Evolutionary conservation across 1,140 invertebrate genomes (phyloP).

Genomic region (Sitodiplosis mosellana): DNA sequence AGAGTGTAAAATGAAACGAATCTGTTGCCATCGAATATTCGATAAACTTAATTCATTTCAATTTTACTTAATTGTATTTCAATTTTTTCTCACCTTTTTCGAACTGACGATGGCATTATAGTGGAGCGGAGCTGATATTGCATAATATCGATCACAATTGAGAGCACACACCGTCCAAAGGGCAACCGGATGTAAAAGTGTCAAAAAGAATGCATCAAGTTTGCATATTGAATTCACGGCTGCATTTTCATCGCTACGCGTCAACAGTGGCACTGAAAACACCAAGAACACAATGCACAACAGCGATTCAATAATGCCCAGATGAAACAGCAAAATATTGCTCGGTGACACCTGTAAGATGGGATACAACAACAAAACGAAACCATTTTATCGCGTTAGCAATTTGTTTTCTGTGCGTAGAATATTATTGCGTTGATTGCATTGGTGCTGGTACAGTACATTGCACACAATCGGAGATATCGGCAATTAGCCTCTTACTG

Average conservation of each 20-base stretch:
- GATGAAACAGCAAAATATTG: constrained; percentile 47
- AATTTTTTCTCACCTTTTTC: constrained; percentile 28
- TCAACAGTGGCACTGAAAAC: constrained; percentile 15
- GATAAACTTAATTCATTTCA: no score
- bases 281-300: constrained; percentile 40
- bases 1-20: no score
- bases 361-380: constrained; percentile 5
- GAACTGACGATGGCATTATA: constrained; percentile 52
- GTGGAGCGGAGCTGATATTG: constrained; percentile 56
- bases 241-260: background rate
- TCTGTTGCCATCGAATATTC: no score
- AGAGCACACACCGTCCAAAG: constrained; percentile 64
- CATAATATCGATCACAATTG: constrained; percentile 60
- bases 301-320: constrained; percentile 44
- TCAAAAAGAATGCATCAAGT: constrained; percentile 42
- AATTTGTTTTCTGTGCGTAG: no score
- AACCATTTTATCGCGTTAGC: no score
- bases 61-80: no score
- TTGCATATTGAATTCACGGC: constrained; percentile 30
- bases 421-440: no score
- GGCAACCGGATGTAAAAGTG: constrained; percentile 49
- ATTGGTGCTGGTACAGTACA: no score
- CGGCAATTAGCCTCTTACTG: no score
- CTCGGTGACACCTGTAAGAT: constrained; percentile 43
- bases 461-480: no score